Evolutionary conservation across 2,113 vertebrate genomes (phyloP), one percentile per base, ranked within the genome.

Genomic region (Tenebrosternarchus preto): DNA sequence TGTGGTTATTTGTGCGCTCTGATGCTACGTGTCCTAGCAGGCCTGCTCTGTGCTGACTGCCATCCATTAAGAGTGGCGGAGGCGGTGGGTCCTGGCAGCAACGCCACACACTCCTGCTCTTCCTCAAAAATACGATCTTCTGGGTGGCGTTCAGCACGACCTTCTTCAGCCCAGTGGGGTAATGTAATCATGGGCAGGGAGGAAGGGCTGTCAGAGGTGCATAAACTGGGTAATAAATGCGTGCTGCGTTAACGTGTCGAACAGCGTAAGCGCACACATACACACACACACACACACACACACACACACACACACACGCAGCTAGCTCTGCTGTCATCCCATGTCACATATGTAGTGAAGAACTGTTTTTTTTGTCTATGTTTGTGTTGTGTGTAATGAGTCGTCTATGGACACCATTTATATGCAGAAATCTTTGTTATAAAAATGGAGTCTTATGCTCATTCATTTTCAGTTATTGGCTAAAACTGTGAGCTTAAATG

Each of bases 311-410:
- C n/a, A n/a, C 85, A 87, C 84, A 86, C 87, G 88, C 90, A 90
- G 91, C 91, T 89, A 88, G 89, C 87, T 86, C 87, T 87, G 90
- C 90, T 89, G 90, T 92, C 92, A 90, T 89, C 43, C 15, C 43
- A 15, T 50, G 8, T 12, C 43, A 15, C 43, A 12, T 50, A 15
- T 50, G 43, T 50, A 2, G 8, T 11, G 43, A 12, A 15, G 43
- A 50, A 6, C 33, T 36, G 33, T 36, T 46, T 46, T 6, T 7
- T 36, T 31, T 15, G 63, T 66, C 16, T 31, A 36, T 36, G 64
- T 9, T 9, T 36, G 64, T 31, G 64, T 31, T 19, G 12, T 66
- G 63, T 16, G 31, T 15, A 27, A 25, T 15, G 25, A 16, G 15
- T 11, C 2, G 7, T 66, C 29, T 66, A 8, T 31, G 11, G 20